A percentile compares a stretch with the other conserved stretches of the same genome.
Evolutionary conservation across 2,113 vertebrate genomes (phyloP).

Genomic region (Xyliphius kryptos): DNA sequence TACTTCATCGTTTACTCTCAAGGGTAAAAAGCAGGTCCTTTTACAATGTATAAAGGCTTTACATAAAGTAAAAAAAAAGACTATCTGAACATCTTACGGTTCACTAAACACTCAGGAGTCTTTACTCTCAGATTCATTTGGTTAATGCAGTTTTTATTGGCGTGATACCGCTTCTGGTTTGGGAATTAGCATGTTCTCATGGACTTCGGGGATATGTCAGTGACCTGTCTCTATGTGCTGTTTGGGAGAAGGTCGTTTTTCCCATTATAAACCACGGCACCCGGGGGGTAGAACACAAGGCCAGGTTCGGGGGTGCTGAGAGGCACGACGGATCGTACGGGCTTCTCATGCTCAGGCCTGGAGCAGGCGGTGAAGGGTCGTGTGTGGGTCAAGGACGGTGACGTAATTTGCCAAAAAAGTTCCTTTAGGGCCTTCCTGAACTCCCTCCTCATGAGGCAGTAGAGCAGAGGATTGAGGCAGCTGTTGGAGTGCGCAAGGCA

Average conservation of each 20-base stretch:
- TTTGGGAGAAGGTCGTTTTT: constrained; percentile 72
- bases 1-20: too few relatives aligned
- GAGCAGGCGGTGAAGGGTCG: constrained; percentile 78
- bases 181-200: too few relatives aligned
- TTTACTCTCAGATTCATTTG: too few relatives aligned
- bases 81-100: too few relatives aligned
- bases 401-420: constrained; percentile 80
- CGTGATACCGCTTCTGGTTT: too few relatives aligned
- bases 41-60: too few relatives aligned
- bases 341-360: constrained; percentile 77
- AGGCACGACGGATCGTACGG: constrained; percentile 55
- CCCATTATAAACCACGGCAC: constrained; percentile 73
- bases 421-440: constrained; percentile 85
- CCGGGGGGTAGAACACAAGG: constrained; percentile 74
- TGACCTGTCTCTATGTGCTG: constrained; percentile 50
- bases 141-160: too few relatives aligned
- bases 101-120: too few relatives aligned
- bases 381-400: constrained; percentile 72
- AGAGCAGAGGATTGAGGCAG: constrained; percentile 90
- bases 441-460: constrained; percentile 90
- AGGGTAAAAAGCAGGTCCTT: too few relatives aligned
- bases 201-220: too few relatives aligned
- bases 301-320: constrained; percentile 51
- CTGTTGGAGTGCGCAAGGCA: constrained; percentile 96
- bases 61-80: too few relatives aligned